Percentiles rank a stretch among this genome's conserved stretches.
Conservation (phyloP, 2,888 invertebrate genomes). For the Mesoligia furuncula region DNA sequence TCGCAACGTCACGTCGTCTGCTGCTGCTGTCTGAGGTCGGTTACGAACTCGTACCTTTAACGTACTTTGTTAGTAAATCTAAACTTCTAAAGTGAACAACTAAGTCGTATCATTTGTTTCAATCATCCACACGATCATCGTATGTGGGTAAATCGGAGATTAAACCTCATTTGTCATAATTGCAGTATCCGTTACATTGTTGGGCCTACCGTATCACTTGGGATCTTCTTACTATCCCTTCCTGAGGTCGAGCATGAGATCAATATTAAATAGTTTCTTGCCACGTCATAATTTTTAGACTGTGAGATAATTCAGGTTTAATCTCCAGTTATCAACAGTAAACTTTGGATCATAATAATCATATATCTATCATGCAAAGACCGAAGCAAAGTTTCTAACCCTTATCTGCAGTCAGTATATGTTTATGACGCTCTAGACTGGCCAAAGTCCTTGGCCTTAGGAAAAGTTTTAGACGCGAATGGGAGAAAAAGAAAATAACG, state of each 20-base stretch:
- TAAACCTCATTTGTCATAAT: slow-evolving; percentile 49
- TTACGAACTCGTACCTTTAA: too few species aligned
- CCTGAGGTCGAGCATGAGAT: background rate
- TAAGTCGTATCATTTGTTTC: slow-evolving; percentile 51
- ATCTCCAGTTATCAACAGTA: slow-evolving; percentile 13
- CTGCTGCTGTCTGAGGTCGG: too few species aligned
- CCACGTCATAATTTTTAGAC: slow-evolving; percentile 5
- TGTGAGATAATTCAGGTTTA: slow-evolving; percentile 12
- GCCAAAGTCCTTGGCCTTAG: slow-evolving; percentile 28
- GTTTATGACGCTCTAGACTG: slow-evolving; percentile 15
- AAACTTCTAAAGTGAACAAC: slow-evolving; percentile 30
- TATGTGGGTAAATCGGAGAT: slow-evolving; percentile 51
- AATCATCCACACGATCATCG: slow-evolving; percentile 35
- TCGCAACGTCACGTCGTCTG: too few species aligned
- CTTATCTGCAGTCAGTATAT: slow-evolving; percentile 6
- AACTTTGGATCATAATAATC: slow-evolving; percentile 18
- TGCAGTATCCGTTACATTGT: slow-evolving; percentile 56
- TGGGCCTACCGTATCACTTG: slow-evolving; percentile 16
- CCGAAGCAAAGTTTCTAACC: background rate
- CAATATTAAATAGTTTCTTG: slow-evolving; percentile 11
- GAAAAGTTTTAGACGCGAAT: slow-evolving; percentile 35
- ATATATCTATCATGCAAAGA: slow-evolving; percentile 15
- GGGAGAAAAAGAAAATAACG: slow-evolving; percentile 44
- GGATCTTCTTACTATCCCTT: slow-evolving; percentile 13
- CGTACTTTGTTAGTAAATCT: background rate